These are phyloP conservation scores for Pelecanus crispus DNA, from an alignment of 2,113 vertebrate species.

Conservation along the genomic window DNA sequence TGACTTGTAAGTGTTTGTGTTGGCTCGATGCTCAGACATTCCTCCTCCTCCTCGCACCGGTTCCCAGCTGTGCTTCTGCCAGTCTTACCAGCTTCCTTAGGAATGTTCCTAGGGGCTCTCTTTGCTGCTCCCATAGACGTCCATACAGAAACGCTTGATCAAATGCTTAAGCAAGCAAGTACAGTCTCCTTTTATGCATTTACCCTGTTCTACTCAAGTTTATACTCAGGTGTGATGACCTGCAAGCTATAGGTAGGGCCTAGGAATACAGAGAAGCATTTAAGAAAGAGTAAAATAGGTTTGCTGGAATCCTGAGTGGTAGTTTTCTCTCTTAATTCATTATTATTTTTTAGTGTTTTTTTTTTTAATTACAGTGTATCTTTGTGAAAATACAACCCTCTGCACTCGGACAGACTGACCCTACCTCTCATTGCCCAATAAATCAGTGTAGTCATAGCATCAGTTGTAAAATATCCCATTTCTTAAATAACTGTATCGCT, in stretches of 20 bases:
- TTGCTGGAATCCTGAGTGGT: neutral
- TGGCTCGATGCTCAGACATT: constrained; percentile 17
- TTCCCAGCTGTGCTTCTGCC: neutral
- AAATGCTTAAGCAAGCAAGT: neutral
- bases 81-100: neutral
- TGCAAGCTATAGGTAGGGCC: neutral
- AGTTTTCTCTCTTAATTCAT: neutral
- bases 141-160: neutral
- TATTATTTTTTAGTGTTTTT: neutral
- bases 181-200: neutral
- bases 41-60: neutral
- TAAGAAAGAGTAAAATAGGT: neutral
- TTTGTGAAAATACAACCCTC: neutral
- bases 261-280: neutral
- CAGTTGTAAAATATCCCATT: neutral
- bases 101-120: neutral
- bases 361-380: neutral
- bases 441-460: neutral
- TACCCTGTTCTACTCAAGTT: neutral
- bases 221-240: neutral
- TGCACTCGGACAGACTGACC: neutral
- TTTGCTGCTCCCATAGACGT: neutral
- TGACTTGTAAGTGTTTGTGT: neutral
- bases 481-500: neutral
- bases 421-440: neutral